Evolutionary conservation across 2,888 invertebrate genomes (phyloP).

Genomic region (Corythucha ciliata): DNA sequence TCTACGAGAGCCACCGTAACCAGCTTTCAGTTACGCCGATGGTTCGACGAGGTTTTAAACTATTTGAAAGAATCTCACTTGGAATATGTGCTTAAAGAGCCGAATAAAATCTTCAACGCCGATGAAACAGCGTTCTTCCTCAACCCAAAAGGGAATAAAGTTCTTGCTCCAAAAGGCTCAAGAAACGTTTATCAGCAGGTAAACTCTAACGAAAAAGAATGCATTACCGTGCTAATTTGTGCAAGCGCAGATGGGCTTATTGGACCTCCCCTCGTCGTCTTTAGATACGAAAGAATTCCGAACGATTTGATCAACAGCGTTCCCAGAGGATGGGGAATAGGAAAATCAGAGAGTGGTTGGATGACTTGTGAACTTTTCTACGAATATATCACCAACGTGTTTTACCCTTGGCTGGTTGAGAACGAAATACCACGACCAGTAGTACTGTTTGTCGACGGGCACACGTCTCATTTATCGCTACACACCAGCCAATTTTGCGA

Average conservation of each 20-base stretch:
- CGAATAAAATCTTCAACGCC: constrained; percentile 30
- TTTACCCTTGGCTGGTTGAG: constrained; percentile 39
- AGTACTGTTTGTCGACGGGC: constrained; percentile 42
- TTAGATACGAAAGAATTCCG: constrained; percentile 31
- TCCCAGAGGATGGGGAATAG: constrained; percentile 39
- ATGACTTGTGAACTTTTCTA: constrained; percentile 42
- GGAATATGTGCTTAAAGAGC: constrained; percentile 25
- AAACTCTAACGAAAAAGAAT: constrained; percentile 38
- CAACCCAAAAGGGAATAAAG: constrained; percentile 30
- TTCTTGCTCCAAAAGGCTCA: constrained; percentile 33
- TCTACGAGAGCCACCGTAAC: constrained; percentile 6
- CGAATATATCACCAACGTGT: constrained; percentile 41
- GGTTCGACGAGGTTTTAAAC: constrained; percentile 25
- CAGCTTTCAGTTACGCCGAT: too few species aligned
- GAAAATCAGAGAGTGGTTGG: constrained; percentile 42
- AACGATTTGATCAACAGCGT: constrained; percentile 28
- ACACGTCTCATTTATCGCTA: constrained; percentile 38
- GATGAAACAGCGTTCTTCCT: constrained; percentile 32
- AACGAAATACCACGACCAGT: constrained; percentile 39
- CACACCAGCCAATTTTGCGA: constrained; percentile 35
- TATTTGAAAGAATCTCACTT: constrained; percentile 27
- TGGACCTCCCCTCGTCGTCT: constrained; percentile 30
- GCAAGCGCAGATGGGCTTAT: constrained; percentile 37
- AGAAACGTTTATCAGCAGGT: constrained; percentile 36
- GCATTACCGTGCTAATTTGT: constrained; percentile 35